phyloP scores from a whole-genome alignment of 2,888 invertebrate species.

The Folsomia manolachei region DNA sequence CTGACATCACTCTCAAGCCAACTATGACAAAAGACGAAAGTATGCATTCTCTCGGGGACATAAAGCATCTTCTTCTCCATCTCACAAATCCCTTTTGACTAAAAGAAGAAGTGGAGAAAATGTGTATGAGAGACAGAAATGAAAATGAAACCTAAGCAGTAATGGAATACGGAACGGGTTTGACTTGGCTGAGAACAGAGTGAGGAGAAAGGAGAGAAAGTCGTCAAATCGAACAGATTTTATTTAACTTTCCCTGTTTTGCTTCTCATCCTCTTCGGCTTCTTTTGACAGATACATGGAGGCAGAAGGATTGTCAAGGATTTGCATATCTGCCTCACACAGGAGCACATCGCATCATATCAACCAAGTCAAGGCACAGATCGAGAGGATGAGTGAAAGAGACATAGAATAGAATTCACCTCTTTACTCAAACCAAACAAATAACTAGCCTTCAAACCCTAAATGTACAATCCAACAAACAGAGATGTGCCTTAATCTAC shows the following conservation, averaged over 20 bases:
- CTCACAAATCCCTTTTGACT: background rate
- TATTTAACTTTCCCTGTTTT: background rate
- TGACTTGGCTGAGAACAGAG: too few relatives aligned
- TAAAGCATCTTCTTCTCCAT: constrained; percentile 17
- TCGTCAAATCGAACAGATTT: background rate
- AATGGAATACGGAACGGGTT: too few relatives aligned
- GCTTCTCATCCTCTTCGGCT: too few relatives aligned
- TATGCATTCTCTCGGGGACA: background rate
- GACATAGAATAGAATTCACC: too few relatives aligned
- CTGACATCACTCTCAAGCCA: background rate
- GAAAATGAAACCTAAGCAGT: background rate
- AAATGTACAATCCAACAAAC: too few relatives aligned
- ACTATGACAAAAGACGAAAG: background rate
- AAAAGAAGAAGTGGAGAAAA: background rate
- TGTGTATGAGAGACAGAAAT: background rate
- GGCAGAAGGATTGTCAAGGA: too few relatives aligned
- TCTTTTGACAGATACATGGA: too few relatives aligned
- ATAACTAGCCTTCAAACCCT: too few relatives aligned
- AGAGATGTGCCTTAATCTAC: too few relatives aligned
- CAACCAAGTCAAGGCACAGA: too few relatives aligned
- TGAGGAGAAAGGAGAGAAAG: background rate
- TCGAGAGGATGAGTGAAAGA: background rate
- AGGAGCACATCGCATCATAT: too few relatives aligned
- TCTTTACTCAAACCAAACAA: too few relatives aligned
- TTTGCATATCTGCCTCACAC: background rate